Percentiles rank a stretch among this genome's conserved stretches.
phyloP scores from a whole-genome alignment of 2,113 vertebrate species.

The Rhinogobius similis region DNA sequence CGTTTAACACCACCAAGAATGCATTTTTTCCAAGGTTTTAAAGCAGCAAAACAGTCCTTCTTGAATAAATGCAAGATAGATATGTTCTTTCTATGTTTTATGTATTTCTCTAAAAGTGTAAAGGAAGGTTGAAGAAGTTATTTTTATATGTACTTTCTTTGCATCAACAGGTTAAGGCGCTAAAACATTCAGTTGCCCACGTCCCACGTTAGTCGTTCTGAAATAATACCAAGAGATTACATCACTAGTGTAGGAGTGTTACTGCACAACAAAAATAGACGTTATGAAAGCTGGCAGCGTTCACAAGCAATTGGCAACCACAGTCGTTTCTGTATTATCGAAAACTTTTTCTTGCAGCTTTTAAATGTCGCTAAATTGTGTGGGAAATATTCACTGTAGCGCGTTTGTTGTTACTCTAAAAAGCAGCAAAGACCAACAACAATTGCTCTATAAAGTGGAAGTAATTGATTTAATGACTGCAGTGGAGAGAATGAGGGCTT shows the following conservation, averaged over 20 bases:
- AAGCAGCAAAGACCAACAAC: slow-evolving; percentile 28
- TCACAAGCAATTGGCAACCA: not conserved
- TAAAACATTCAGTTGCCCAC: not conserved
- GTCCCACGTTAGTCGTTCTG: not conserved
- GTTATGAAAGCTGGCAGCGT: not conserved
- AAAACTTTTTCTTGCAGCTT: not conserved
- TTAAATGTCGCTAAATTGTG: slow-evolving; percentile 6
- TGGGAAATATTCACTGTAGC: not conserved
- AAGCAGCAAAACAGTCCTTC: no score
- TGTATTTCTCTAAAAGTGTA: no score
- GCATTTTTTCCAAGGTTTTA: no score
- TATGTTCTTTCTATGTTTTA: no score
- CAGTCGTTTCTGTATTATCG: not conserved
- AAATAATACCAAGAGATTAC: not conserved
- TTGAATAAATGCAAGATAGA: no score
- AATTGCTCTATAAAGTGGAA: slow-evolving; percentile 52
- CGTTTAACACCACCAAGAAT: no score
- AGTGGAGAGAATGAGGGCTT: slow-evolving; percentile 35
- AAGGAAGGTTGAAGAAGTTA: no score
- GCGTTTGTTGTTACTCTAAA: slow-evolving; percentile 7
- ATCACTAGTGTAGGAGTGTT: not conserved
- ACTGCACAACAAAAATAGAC: not conserved
- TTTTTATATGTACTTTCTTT: not conserved
- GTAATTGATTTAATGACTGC: slow-evolving; percentile 54
- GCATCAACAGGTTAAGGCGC: not conserved